Evolutionary conservation across 2,113 vertebrate genomes (phyloP).

Genomic region (Regulus satrapa): DNA sequence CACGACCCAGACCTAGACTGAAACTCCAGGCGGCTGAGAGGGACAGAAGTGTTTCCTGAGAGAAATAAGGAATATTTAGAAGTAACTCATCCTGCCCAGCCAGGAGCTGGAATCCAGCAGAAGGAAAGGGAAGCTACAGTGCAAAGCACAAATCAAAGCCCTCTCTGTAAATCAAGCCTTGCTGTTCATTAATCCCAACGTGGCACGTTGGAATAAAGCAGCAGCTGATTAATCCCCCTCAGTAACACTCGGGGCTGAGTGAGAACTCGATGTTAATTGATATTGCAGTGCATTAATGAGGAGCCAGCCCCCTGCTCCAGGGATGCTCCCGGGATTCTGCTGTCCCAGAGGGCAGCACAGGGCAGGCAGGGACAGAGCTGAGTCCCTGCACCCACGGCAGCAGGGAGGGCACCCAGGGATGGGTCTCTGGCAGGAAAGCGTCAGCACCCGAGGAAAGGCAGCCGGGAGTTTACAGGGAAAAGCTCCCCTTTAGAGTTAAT

Average conservation of each 20-base stretch:
- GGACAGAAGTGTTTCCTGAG: background rate
- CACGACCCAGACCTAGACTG: background rate
- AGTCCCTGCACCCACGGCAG: background rate
- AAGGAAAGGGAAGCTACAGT: background rate
- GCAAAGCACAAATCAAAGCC: conserved; percentile 30
- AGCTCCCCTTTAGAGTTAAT: background rate
- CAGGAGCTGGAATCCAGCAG: background rate
- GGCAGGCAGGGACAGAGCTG: background rate
- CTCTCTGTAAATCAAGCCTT: conserved; percentile 19
- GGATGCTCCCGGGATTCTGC: background rate
- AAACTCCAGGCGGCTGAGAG: background rate
- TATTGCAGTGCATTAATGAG: conserved; percentile 19
- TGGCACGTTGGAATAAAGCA: conserved; percentile 57
- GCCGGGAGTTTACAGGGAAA: background rate
- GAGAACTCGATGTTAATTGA: conserved; percentile 5
- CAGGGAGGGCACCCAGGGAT: background rate
- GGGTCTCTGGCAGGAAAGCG: background rate
- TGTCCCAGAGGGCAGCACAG: background rate
- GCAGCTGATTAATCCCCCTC: conserved; percentile 45
- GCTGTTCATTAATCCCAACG: conserved; percentile 54
- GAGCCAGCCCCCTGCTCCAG: background rate
- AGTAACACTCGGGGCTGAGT: conserved; percentile 14
- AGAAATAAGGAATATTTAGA: background rate
- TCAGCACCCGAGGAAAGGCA: background rate
- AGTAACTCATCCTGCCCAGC: background rate